phyloP scores from a whole-genome alignment of 92 coral and sea anemone genomes.

The Parazoanthus swiftii region DNA sequence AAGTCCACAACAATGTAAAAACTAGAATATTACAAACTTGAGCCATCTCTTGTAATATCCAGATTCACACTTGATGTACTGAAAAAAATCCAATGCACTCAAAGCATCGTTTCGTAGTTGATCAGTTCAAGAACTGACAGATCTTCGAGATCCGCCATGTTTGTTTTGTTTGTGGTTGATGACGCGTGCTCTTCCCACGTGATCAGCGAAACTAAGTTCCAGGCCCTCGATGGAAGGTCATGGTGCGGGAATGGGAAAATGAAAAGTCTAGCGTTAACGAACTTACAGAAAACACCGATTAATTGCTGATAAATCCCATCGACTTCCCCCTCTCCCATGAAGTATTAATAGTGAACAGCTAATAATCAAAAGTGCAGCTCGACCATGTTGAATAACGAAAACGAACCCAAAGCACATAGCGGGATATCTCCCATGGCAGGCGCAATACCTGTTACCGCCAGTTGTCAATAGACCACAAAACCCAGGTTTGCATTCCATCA shows the following conservation, averaged over 20 bases:
- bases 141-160: conserved; percentile 16
- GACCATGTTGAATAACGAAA: too few relatives aligned
- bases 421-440: too few relatives aligned
- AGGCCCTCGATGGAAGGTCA: not conserved
- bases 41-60: conserved; percentile 9
- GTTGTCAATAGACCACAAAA: too few relatives aligned
- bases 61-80: not conserved
- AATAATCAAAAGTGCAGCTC: too few relatives aligned
- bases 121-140: conserved; percentile 16
- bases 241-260: not conserved
- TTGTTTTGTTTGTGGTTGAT: not conserved
- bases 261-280: too few relatives aligned
- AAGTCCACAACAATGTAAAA: not conserved
- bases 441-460: too few relatives aligned
- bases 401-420: too few relatives aligned
- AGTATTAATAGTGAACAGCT: too few relatives aligned
- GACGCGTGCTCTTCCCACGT: conserved; percentile 20
- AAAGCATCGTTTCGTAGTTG: not conserved
- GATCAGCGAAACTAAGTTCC: not conserved
- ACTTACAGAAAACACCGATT: too few relatives aligned
- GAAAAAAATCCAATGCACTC: not conserved
- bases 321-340: too few relatives aligned
- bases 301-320: too few relatives aligned
- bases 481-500: too few relatives aligned
- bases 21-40: not conserved